Percentiles rank a stretch among this genome's conserved stretches.
Evolutionary conservation across 2,888 invertebrate species (phyloP).

Genomic region (Cosmopolites sordidus): DNA sequence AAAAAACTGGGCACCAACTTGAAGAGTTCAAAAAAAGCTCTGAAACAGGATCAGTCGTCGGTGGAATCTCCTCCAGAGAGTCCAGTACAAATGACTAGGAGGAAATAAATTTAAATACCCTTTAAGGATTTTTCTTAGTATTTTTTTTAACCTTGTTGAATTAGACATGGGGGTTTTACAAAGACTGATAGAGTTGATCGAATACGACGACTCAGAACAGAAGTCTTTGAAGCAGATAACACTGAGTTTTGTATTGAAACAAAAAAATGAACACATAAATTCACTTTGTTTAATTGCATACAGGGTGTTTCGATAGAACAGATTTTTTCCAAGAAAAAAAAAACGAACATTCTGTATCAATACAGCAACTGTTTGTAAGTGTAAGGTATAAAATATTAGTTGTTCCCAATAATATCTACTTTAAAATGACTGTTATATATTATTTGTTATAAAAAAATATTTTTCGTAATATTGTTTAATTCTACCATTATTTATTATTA

Average conservation of each 20-base stretch:
- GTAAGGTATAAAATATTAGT: neutral
- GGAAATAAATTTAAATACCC: constrained; percentile 33
- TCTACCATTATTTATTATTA: constrained; percentile 14
- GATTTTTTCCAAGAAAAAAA: no score
- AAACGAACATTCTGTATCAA: no score
- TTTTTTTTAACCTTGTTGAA: neutral
- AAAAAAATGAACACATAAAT: neutral
- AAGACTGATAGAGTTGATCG: no score
- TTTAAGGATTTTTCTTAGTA: neutral
- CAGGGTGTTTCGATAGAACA: no score
- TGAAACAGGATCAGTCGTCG: constrained; percentile 33
- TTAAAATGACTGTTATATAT: constrained; percentile 13
- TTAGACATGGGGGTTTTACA: no score
- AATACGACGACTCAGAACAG: neutral
- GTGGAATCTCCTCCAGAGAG: constrained; percentile 47
- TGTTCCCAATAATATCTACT: constrained; percentile 4
- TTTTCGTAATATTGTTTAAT: constrained; percentile 13
- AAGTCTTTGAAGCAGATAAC: neutral
- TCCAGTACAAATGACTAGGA: constrained; percentile 43
- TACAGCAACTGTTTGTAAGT: no score
- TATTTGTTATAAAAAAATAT: constrained; percentile 12
- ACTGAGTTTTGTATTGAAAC: neutral
- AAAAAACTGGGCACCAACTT: constrained; percentile 57
- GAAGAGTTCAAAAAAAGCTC: constrained; percentile 43
- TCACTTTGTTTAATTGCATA: neutral